Percentiles rank a stretch among this genome's conserved stretches.
Conservation (phyloP, 2,113 vertebrate genomes). For the Varanus komodoensis region DNA sequence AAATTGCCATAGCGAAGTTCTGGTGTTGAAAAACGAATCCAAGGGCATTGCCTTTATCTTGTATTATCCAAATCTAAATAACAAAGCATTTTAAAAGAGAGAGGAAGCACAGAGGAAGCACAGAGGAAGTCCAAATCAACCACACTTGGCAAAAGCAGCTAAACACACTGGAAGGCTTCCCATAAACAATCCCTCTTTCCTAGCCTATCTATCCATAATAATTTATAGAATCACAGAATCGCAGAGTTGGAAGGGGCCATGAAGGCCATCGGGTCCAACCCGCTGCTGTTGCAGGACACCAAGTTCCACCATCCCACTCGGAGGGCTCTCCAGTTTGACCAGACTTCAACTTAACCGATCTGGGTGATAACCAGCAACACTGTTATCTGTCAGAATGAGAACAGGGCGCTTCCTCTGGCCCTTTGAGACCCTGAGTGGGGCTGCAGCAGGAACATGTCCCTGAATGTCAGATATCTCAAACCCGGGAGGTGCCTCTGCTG, state of each 20-base stretch:
- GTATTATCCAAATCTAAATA: neutral
- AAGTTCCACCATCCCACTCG: no score
- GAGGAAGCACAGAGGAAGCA: neutral
- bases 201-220: neutral
- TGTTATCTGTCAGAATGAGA: neutral
- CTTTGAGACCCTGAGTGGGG: neutral
- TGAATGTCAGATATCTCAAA: neutral
- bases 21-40: neutral
- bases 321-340: neutral
- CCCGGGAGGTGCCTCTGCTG: neutral
- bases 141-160: neutral
- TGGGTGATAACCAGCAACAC: neutral
- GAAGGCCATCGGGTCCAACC: no score
- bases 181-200: neutral
- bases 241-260: no score
- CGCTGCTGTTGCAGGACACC: no score
- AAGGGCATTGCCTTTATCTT: neutral
- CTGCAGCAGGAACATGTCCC: neutral
- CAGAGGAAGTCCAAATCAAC: neutral
- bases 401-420: neutral
- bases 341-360: neutral
- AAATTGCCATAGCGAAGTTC: neutral
- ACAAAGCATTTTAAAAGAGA: neutral
- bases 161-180: neutral
- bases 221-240: neutral